A percentile compares a stretch with the other conserved stretches of the same genome.
Evolutionary conservation across 2,113 vertebrate species (phyloP).

Genomic region (Recurvirostra avosetta): DNA sequence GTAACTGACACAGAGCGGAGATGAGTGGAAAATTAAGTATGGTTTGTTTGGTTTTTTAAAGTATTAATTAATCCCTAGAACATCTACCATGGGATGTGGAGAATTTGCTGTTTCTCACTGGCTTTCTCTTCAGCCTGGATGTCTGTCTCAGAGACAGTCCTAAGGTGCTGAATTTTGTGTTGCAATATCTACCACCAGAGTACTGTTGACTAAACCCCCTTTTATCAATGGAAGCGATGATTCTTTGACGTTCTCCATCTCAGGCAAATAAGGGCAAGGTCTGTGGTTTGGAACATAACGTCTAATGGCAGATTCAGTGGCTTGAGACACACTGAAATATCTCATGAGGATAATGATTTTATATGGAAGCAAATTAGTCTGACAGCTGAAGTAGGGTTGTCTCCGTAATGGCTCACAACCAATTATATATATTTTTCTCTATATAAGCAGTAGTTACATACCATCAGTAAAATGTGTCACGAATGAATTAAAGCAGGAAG

Average conservation of each 20-base stretch:
- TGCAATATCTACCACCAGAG: not conserved
- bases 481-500: not conserved
- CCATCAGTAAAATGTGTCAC: not conserved
- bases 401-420: not conserved
- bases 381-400: constrained; percentile 26
- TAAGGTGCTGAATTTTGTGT: not conserved
- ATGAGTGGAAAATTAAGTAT: not conserved
- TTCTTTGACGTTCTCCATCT: not conserved
- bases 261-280: not conserved
- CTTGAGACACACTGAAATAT: not conserved
- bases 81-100: not conserved
- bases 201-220: not conserved
- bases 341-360: constrained; percentile 39
- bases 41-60: not conserved
- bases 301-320: constrained; percentile 33
- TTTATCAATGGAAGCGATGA: not conserved
- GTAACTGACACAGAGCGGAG: not conserved
- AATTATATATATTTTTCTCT: constrained; percentile 17
- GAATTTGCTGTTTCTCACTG: not conserved
- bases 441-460: not conserved
- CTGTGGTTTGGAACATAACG: constrained; percentile 20
- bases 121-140: not conserved
- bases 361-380: constrained; percentile 36
- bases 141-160: not conserved
- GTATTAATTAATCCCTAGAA: constrained; percentile 6